Percentiles rank a stretch among this genome's conserved stretches.
Evolutionary conservation across 2,797 vertebrate species (phyloP).

Genomic region (Coccyzus lansbergi): DNA sequence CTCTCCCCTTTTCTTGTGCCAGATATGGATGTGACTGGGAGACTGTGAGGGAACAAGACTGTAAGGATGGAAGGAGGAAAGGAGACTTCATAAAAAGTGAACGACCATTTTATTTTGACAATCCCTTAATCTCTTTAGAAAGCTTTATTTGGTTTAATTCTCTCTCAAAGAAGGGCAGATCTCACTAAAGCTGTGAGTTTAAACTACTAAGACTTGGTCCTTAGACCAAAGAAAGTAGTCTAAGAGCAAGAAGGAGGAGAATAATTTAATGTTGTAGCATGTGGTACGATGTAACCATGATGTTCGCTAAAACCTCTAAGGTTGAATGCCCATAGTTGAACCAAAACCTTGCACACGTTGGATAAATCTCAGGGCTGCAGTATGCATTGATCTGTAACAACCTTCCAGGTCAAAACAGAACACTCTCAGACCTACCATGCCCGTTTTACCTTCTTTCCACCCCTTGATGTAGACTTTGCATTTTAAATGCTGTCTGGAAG

Average conservation of each 20-base stretch:
- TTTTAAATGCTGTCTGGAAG: background rate
- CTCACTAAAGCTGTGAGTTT: background rate
- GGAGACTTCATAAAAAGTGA: background rate
- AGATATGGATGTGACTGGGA: background rate
- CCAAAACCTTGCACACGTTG: fast-evolving
- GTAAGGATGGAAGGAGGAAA: too few relatives aligned
- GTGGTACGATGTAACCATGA: background rate
- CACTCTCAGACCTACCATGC: background rate
- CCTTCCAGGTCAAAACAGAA: background rate
- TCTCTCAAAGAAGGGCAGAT: background rate
- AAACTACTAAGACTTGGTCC: background rate
- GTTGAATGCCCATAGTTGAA: background rate
- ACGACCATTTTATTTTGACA: background rate
- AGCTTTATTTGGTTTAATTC: background rate
- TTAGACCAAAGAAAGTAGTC: background rate
- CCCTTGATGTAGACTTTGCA: background rate
- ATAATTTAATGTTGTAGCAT: background rate
- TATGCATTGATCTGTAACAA: background rate
- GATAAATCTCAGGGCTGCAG: background rate
- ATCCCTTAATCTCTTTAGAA: background rate
- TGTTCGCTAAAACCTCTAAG: background rate
- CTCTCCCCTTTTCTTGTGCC: background rate
- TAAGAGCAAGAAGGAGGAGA: background rate
- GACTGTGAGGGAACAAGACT: background rate
- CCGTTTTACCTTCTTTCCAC: background rate